Evolutionary conservation across 2,888 invertebrate species (phyloP), one percentile per base, ranked within the genome.

Genomic region (Cantharis lateralis): DNA sequence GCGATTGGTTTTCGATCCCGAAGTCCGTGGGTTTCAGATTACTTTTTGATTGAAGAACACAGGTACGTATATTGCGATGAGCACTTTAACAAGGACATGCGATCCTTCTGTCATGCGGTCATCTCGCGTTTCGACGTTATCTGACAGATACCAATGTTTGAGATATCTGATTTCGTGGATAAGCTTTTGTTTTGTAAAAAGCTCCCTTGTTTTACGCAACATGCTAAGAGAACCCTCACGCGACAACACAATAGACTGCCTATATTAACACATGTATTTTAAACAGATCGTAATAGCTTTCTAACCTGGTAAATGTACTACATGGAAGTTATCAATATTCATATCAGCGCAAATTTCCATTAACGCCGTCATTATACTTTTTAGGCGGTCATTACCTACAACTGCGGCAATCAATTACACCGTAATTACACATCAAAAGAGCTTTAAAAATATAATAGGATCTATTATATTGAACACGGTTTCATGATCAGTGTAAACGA

Each of bases 21-120:
- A 77, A 75, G 69, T 72, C 81, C 81, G 80, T 81, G 79, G 79
- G 83, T 86, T 84, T 87, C 86, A 82, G 84, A 87, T 87, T 87
- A 86, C 87, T 82, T 84, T 85, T 84, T 87, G 87, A 87, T 87
- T 87, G 86, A 84, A 83, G 85, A 85, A 85, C 85, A 79, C 84
- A 86, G 86, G 86, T 86, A 86, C 84, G 24, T 32, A 70, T 82
- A 81, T 24, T 18, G 79, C 79, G 78, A 82, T 82, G 80, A 82
- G 80, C 81, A 82, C 82, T 84, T 84, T 86, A 86, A 86, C 85
- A 86, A 86, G 85, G 85, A 85, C 82, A 86, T 82, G 82, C 80
- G 86, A 86, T 85, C 84, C 82, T 80, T 79, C 78, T 83, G 82
- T 80, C 82, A 82, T 82, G 82, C 84, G 85, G 85, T 84, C 85